A percentile compares a stretch with the other conserved stretches of the same genome.
These are phyloP conservation scores for Eledona agricola DNA, from an alignment of 2,888 invertebrate species.

Conservation along the genomic window DNA sequence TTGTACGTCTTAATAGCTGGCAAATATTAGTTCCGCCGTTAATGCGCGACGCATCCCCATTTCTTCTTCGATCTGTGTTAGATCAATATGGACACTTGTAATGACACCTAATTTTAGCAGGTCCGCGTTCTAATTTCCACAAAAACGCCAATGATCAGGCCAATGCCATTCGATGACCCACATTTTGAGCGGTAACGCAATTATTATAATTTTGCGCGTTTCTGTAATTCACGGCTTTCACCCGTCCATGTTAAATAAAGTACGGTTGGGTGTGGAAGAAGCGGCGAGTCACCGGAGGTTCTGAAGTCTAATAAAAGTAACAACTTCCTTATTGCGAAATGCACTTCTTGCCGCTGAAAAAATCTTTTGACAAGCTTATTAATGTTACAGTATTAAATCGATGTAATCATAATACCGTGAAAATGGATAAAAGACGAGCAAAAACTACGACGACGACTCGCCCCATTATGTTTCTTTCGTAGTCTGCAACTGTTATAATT, in stretches of 20 bases:
- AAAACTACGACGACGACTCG: too few relatives aligned
- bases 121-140: conserved; percentile 12
- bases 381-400: conserved; percentile 17
- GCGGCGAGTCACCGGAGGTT: conserved; percentile 15
- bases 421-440: conserved; percentile 5
- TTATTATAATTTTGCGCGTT: conserved; percentile 3
- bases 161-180: conserved; percentile 13
- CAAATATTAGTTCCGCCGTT: conserved; percentile 6
- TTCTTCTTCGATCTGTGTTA: conserved; percentile 25
- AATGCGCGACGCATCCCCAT: conserved; percentile 12
- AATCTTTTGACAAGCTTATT: conserved; percentile 24
- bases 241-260: too few relatives aligned
- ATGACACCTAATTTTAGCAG: conserved; percentile 12
- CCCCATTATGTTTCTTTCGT: too few relatives aligned
- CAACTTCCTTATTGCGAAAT: conserved; percentile 29
- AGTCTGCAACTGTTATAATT: neutral
- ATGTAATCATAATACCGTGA: conserved; percentile 17
- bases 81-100: conserved; percentile 9
- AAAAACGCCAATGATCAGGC: conserved; percentile 12
- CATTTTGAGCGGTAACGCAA: neutral
- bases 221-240: too few relatives aligned
- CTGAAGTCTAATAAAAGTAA: conserved; percentile 18
- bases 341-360: conserved; percentile 12
- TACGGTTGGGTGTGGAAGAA: conserved; percentile 11
- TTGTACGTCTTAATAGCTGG: conserved; percentile 14